These are phyloP conservation scores for Gadopsis marmoratus DNA, from an alignment of 2,797 vertebrate genomes.

Conservation along the genomic window DNA sequence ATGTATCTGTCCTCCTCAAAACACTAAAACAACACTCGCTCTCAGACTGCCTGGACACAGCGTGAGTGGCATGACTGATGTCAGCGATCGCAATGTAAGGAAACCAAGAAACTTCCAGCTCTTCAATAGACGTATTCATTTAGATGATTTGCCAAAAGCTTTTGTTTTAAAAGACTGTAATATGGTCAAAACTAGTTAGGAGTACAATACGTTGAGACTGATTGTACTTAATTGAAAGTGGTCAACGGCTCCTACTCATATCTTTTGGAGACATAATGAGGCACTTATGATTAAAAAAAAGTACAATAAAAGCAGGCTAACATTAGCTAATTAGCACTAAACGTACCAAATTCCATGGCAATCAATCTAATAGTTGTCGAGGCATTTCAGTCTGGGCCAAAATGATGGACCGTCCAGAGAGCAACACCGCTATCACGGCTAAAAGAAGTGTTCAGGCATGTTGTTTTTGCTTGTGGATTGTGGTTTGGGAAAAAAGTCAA, in stretches of 20 bases:
- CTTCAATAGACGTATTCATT: background rate
- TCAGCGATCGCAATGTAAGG: constrained; percentile 14
- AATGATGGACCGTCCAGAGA: background rate
- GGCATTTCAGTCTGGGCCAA: background rate
- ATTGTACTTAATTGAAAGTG: background rate
- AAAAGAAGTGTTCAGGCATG: too few species aligned
- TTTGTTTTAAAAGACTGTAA: background rate
- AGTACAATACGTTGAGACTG: background rate
- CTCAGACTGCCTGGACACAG: constrained; percentile 19
- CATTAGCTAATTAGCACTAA: background rate
- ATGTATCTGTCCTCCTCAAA: constrained; percentile 60
- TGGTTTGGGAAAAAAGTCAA: constrained; percentile 8
- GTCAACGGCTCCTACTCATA: background rate
- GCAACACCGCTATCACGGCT: background rate
- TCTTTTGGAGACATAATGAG: background rate
- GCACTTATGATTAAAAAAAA: background rate
- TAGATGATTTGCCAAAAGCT: background rate
- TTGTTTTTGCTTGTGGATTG: background rate
- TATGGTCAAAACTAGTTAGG: background rate
- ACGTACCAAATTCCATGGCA: background rate
- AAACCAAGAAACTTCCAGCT: background rate
- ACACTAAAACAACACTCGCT: constrained; percentile 43
- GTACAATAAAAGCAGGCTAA: background rate
- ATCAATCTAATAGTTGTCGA: background rate
- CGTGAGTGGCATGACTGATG: constrained; percentile 12